Percentiles rank a stretch among this genome's conserved stretches.
phyloP scores from a whole-genome alignment of 2,797 vertebrate genomes.

The Hyperoplus lanceolatus region DNA sequence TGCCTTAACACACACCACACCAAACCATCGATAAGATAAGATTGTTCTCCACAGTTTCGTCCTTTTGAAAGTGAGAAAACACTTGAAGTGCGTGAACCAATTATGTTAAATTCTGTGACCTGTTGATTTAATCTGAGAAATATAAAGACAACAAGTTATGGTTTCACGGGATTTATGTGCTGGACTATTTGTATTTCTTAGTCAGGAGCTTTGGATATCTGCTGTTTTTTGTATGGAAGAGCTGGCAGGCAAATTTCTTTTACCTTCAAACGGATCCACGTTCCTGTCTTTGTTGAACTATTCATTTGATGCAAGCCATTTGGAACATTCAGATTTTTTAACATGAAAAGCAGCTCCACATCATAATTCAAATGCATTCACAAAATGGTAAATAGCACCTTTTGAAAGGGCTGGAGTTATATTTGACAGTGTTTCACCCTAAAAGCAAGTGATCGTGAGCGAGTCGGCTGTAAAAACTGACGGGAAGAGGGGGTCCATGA shows the following conservation, averaged over 20 bases:
- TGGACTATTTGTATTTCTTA: neutral
- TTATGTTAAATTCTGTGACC: neutral
- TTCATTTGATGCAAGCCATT: neutral
- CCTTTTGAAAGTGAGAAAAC: too few relatives aligned
- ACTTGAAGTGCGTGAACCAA: neutral
- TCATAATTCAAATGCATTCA: slow-evolving; percentile 14
- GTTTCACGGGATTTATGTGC: neutral
- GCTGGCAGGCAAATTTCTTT: too few relatives aligned
- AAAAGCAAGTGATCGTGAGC: slow-evolving; percentile 27
- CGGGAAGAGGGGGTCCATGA: slow-evolving; percentile 36
- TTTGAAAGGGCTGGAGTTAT: slow-evolving; percentile 1
- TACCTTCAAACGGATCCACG: neutral
- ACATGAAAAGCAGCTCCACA: neutral
- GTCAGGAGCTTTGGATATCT: neutral
- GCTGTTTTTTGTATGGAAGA: neutral
- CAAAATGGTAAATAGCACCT: slow-evolving; percentile 27
- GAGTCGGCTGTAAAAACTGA: slow-evolving; percentile 34
- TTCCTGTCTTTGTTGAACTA: neutral
- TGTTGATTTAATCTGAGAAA: neutral
- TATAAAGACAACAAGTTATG: neutral
- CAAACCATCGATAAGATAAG: neutral
- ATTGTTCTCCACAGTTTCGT: neutral
- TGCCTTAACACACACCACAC: neutral
- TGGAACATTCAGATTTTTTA: neutral
- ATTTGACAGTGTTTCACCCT: slow-evolving; percentile 16